A percentile compares a stretch with the other conserved stretches of the same genome.
Evolutionary conservation across 2,888 invertebrate genomes (phyloP).

Genomic region (Blera fallax): DNA sequence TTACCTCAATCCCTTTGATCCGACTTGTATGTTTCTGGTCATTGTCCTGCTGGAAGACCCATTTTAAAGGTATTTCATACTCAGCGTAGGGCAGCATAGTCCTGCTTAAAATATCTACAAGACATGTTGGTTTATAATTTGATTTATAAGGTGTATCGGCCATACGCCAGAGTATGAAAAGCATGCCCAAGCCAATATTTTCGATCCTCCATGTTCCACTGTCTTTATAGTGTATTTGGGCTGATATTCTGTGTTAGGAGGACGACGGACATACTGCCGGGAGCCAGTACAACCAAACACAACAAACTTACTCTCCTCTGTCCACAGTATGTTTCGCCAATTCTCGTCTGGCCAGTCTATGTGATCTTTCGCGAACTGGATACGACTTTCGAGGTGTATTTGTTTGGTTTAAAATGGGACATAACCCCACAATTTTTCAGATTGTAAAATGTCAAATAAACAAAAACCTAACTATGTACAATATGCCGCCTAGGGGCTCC

Average conservation of each 20-base stretch:
- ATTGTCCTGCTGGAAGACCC: background rate
- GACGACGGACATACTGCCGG: no score
- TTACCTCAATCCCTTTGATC: background rate
- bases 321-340: background rate
- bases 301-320: background rate
- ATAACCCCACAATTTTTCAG: no score
- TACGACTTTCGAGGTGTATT: no score
- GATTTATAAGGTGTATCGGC: background rate
- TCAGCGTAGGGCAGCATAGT: background rate
- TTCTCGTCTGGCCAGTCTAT: background rate
- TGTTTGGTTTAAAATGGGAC: no score
- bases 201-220: background rate
- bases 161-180: background rate
- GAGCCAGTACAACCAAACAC: no score
- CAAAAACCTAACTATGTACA: no score
- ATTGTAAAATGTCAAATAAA: no score
- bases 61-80: background rate
- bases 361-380: no score
- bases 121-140: background rate
- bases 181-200: background rate
- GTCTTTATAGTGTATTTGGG: background rate
- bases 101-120: background rate
- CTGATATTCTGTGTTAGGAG: no score
- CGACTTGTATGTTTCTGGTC: background rate
- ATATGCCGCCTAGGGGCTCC: no score